Base-by-base conservation (phyloP, 2,888 invertebrate species). In the Amphipyra berbera region DNA sequence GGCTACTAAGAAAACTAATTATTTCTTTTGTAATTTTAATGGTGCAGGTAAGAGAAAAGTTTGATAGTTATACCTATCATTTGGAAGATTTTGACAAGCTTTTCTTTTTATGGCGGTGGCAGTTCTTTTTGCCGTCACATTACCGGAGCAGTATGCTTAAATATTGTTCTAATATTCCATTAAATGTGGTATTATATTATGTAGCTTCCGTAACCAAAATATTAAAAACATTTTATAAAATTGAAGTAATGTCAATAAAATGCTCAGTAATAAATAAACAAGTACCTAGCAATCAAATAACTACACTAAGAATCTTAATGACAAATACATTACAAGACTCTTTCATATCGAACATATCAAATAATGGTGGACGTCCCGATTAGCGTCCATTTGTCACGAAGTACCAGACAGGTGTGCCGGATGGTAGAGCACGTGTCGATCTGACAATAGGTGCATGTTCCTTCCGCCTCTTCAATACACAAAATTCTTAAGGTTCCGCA, bases 341-440 rank as follows among this genome's bases (percentile, higher is more conserved):
- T 40, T 67, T 44, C 46, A 58, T 59, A 62, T 45, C 14, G 41
- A 48, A 57, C 45, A 30, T 13, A 67, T 53, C 52, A 48, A 56
- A 75, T 68, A 82, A 78, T 81, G 73, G 77, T 77, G 81, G 75
- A 82, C 70, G 68, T 69, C 55, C 72, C 76, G 69, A 76, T 81
- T 79, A 85, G 73, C 78, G 79, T 76, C 66, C 75, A 87, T 88
- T 87, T 80, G 81, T 87, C 84, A 86, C 78, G 73, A 82, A 78
- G 72, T 73, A 78, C 81, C 80, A 82, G 80, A 82, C 90, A 90
- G 89, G 90, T 90, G 89, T 88, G 83, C 88, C 88, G 88, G 87
- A 88, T 85, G 82, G 82, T 76, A 56, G 60, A 82, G 87, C 86
- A 88, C 89, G 88, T 87, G 89, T 86, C 78, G 53, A 59, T 65